Evolutionary conservation across 2,888 invertebrate genomes (phyloP), one percentile per base, ranked within the genome.

Genomic region (Sclerodermus sp.): DNA sequence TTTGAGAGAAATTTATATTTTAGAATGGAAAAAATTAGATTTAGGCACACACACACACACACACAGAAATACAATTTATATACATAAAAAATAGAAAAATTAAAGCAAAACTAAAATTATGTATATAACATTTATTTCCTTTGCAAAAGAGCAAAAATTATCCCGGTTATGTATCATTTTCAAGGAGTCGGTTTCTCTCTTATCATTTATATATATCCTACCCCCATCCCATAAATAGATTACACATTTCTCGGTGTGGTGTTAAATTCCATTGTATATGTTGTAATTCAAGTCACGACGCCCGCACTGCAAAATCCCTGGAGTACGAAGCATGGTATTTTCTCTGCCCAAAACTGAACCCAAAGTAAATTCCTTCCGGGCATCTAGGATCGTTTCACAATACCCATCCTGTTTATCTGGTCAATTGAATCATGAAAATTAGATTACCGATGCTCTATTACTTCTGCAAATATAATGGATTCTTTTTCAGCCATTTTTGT

Each of bases 341-440:
- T 64, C 61, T 50, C 50, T 60, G 59, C 50, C 47, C 52, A 40
- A 55, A 58, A 65, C 34, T 51, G 58, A 61, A 57, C 57, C 64
- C 60, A 66, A 64, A 62, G 65, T 60, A 71, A 72, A 70, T 58
- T 62, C 58, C 70, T 64, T 55, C 53, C 44, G 57, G 64, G 58
- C 59, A 61, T 58, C 55, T 49, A 55, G 53, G 41, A 53, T 58
- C 62, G 52, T 58, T 51, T 55, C 46, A 46, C 51, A 62, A 64
- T 65, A 65, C 59, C 59, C 47, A 54, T 53, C 42, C 57, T 76
- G 66, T 77, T 76, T 76, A 61, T 56, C 63, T 63, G 58, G 62
- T 51, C 64, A 68, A 74, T 75, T 66, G 68, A 73, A 74, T 74
- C 66, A 70, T 70, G 34, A 34, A 13, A 73, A 77, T 68, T 72